Base-by-base conservation (phyloP, 2,113 vertebrate genomes). In the Ptilonorhynchus violaceus region DNA sequence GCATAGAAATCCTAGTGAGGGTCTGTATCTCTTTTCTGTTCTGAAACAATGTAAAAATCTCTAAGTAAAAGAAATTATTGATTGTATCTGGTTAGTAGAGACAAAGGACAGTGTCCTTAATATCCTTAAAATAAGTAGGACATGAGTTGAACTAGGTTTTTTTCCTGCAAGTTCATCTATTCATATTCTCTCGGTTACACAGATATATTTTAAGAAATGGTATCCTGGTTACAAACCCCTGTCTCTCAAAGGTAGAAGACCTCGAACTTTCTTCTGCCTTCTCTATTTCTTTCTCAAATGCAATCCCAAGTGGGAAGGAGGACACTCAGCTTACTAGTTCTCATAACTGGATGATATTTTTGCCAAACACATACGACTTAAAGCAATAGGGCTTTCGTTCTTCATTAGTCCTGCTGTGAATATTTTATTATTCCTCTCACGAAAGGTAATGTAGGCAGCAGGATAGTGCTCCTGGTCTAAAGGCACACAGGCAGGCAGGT, bases 201-300 rank as follows among this genome's bases (percentile, higher is more conserved):
- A 91, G 77, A 59, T 46, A 21, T 73, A 88, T 84, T 84, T 93
- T 84, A 87, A 89, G 89, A 93, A 92, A 72, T 78, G 77, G 27
- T 88, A 91, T 87, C 52, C 69, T 96, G 89, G 47, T 92, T 96
- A 89, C 56, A 89, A 89, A 84, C 25, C 30, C 35, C 67, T 73
- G 24, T 27, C 27, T 94, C 88, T 90, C 75, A 53, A 76, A 93
- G 50, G 52, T 55, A 89, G 80, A 80, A 86, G 68, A 60, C 73
- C 56, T 94, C 55, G 19, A 74, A 69, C 25, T 60, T 88, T 84
- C 25, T 92, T 89, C 44, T 20, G 58, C n/a, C 25, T 88, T 85
- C 41, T 93, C 49, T 44, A 15, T 88, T 85, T 92, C 68, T 93
- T 69, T 42, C 46, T 95, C 1, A 4, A 62, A 81, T 93, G 7